These are phyloP conservation scores for Cataglyphis hispanica DNA, from an alignment of 1,140 invertebrate genomes.

Conservation along the genomic window DNA sequence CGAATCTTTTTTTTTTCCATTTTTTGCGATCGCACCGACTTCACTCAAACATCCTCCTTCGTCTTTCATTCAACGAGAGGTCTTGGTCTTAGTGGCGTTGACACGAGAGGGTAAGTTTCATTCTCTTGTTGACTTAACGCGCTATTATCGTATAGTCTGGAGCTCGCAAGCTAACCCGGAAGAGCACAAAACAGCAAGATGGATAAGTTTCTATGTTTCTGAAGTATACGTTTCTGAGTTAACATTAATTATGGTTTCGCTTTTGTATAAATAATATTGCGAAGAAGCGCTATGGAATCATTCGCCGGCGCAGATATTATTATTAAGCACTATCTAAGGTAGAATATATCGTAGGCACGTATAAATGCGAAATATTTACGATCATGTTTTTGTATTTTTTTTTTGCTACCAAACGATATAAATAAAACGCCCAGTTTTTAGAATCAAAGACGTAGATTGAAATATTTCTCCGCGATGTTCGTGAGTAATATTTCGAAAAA, in stretches of 20 bases:
- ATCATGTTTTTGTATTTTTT: background rate
- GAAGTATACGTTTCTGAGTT: background rate
- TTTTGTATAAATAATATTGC: background rate
- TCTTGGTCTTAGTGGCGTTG: background rate
- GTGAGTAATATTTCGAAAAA: background rate
- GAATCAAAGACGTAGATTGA: background rate
- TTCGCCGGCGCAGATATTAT: background rate
- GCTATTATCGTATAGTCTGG: background rate
- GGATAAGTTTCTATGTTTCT: background rate
- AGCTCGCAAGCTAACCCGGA: background rate
- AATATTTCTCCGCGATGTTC: background rate
- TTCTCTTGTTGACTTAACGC: conserved; percentile 20
- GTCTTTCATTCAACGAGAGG: background rate
- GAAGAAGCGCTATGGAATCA: background rate
- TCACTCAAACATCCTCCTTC: background rate
- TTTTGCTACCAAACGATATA: background rate
- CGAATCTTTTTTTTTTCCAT: conserved; percentile 49
- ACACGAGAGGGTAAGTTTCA: conserved; percentile 20
- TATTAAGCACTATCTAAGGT: background rate
- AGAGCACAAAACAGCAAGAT: conserved; percentile 3
- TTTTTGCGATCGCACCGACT: conserved; percentile 23
- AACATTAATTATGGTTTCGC: background rate
- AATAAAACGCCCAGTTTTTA: background rate
- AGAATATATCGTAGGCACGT: background rate
- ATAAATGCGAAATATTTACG: background rate